Conservation (phyloP, 2,797 vertebrate species). For the Margarornis squamiger region DNA sequence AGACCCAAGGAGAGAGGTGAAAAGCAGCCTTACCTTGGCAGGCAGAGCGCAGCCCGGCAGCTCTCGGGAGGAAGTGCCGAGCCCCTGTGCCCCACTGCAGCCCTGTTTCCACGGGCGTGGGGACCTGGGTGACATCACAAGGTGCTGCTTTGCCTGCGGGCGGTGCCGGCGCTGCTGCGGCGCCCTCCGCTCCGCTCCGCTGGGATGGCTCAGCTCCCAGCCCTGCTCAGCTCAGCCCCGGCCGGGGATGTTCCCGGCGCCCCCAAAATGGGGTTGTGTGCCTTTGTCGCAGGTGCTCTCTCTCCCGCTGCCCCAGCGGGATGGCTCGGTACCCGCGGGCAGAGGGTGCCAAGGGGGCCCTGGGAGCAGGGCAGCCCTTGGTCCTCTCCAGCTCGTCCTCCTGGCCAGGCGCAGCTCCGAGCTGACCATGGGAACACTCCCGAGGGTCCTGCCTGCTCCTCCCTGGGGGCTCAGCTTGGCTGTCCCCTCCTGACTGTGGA, state of each 20-base stretch:
- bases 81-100: not conserved
- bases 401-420: not conserved
- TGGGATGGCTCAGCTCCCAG: too few species aligned
- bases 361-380: not conserved
- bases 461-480: not conserved
- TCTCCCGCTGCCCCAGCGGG: accelerated
- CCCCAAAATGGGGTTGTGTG: accelerated
- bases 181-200: not conserved
- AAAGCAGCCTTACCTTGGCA: constrained; percentile 30
- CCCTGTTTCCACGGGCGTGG: constrained; percentile 24
- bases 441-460: not conserved
- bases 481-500: accelerated
- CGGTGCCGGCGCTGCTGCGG: not conserved
- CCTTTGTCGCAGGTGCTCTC: not conserved
- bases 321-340: not conserved
- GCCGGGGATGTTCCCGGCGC: accelerated
- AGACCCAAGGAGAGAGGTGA: not conserved
- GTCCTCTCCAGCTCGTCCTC: not conserved
- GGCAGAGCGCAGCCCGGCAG: not conserved
- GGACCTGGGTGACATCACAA: constrained; percentile 28
- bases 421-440: not conserved
- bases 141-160: not conserved
- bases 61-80: constrained; percentile 68
- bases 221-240: not conserved
- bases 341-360: too few species aligned